These are phyloP conservation scores for Elysia crispata DNA, from an alignment of 2,888 invertebrate genomes.

Conservation along the genomic window DNA sequence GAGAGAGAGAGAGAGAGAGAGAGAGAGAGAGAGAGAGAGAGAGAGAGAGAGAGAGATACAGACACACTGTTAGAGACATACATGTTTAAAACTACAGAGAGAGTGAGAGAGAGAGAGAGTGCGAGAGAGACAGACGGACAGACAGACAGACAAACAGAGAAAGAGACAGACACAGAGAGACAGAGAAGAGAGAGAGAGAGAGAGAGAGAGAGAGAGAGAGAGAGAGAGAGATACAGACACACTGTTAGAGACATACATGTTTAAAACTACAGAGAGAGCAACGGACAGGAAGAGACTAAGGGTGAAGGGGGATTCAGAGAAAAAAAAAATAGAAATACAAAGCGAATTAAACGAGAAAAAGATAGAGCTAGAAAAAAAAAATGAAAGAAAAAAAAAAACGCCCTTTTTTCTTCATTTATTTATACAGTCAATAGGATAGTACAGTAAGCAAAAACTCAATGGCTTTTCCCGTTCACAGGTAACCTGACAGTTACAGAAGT, in stretches of 20 bases:
- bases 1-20: too few relatives aligned
- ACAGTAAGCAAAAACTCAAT: too few relatives aligned
- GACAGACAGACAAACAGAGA: neutral
- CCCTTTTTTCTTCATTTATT: too few relatives aligned
- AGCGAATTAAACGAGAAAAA: too few relatives aligned
- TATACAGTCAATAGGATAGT: too few relatives aligned
- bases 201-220: neutral
- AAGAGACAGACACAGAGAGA: neutral
- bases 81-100: constrained; percentile 5
- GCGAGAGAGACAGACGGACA: neutral
- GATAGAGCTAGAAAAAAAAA: too few relatives aligned
- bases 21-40: constrained; percentile 7
- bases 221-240: neutral
- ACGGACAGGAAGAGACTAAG: too few relatives aligned
- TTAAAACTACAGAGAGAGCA: too few relatives aligned
- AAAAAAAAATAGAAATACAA: neutral
- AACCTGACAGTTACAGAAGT: too few relatives aligned
- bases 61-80: constrained; percentile 4
- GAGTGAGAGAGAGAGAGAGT: neutral
- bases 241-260: neutral
- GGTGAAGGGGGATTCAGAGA: too few relatives aligned
- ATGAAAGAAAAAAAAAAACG: too few relatives aligned
- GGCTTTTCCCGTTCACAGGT: too few relatives aligned
- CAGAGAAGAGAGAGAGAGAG: neutral
- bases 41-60: constrained; percentile 1